phyloP scores from a whole-genome alignment of 1,140 invertebrate species.

The Pachypsylla venusta region DNA sequence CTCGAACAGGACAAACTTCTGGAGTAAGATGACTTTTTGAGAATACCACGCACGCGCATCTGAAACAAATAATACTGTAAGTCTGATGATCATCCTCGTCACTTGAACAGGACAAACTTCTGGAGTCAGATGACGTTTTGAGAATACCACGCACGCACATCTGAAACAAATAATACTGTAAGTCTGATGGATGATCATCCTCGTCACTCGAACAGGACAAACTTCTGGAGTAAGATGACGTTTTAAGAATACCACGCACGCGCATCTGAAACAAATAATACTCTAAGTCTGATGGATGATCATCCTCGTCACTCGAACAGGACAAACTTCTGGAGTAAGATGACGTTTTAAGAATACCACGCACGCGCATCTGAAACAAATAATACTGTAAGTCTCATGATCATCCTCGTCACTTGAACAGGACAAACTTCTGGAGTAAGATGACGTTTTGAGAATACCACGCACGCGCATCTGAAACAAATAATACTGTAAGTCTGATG shows the following conservation, averaged over 20 bases:
- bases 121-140: not conserved
- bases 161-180: too few species aligned
- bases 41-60: not conserved
- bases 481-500: too few species aligned
- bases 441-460: not conserved
- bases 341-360: not conserved
- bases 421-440: not conserved
- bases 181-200: too few species aligned
- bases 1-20: constrained; percentile 3
- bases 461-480: too few species aligned
- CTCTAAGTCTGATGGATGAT: too few species aligned
- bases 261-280: too few species aligned
- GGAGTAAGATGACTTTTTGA: too few species aligned
- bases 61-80: not conserved
- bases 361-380: not conserved
- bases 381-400: not conserved
- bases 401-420: not conserved
- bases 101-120: not conserved
- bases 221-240: too few species aligned
- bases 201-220: too few species aligned
- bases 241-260: too few species aligned
- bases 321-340: not conserved
- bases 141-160: not conserved
- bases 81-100: not conserved
- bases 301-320: not conserved